phyloP scores from a whole-genome alignment of 2,113 vertebrate genomes.

The Nycticorax nycticorax region DNA sequence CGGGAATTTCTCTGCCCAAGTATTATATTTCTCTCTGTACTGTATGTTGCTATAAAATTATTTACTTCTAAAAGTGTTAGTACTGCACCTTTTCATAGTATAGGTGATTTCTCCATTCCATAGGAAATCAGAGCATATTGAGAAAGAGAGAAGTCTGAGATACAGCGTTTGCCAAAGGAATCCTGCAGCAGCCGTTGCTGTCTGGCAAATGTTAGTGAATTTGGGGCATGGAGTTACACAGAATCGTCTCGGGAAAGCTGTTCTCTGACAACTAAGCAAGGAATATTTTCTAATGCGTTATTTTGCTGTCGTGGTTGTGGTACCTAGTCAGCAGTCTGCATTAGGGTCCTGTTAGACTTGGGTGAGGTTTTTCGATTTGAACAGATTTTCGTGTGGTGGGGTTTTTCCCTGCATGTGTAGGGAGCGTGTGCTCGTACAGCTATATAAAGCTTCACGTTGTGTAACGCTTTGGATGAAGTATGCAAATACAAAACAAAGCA shows the following conservation, averaged over 20 bases:
- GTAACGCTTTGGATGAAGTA: slow-evolving; percentile 17
- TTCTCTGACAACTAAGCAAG: not conserved
- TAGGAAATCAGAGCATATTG: not conserved
- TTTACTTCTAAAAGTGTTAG: not conserved
- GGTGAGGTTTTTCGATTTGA: not conserved
- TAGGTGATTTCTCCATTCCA: not conserved
- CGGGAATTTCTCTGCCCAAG: not conserved
- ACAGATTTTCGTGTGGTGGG: not conserved
- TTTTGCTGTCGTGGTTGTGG: not conserved
- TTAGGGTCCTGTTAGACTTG: not conserved
- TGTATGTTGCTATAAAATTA: not conserved
- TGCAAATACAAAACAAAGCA: slow-evolving; percentile 6
- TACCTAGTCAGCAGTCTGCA: not conserved
- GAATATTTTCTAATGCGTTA: not conserved
- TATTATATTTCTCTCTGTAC: not conserved
- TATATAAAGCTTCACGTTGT: slow-evolving; percentile 15
- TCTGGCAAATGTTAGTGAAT: not conserved
- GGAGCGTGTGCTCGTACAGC: not conserved
- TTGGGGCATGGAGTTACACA: not conserved
- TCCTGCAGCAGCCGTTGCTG: not conserved
- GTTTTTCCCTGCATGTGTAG: not conserved
- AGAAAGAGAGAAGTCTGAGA: slow-evolving; percentile 4
- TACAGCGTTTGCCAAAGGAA: not conserved
- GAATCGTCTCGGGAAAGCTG: not conserved
- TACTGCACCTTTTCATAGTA: not conserved